Conservation (phyloP, 2,888 invertebrate species). For the Plutella xylostella region DNA sequence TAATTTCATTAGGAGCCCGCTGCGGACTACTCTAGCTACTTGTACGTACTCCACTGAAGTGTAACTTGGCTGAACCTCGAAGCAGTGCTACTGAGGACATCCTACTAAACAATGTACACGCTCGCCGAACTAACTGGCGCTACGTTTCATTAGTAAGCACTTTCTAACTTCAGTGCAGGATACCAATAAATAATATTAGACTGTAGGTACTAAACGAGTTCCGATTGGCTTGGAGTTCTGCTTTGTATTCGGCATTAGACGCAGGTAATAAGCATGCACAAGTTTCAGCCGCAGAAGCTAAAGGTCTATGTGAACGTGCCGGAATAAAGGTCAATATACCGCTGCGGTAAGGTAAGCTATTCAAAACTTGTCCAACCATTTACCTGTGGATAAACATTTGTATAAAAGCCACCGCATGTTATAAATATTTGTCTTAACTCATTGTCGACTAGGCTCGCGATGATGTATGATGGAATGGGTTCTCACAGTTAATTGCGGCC, state of each 20-base stretch:
- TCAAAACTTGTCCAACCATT: slow-evolving; percentile 1
- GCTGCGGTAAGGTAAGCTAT: background rate
- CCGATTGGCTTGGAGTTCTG: background rate
- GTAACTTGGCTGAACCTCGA: slow-evolving; percentile 1
- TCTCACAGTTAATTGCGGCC: slow-evolving; percentile 7
- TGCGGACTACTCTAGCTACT: slow-evolving; percentile 8
- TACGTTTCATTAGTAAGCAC: slow-evolving; percentile 1
- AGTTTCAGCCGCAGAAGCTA: background rate
- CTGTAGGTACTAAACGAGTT: too few species aligned
- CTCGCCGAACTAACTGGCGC: background rate
- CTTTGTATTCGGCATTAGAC: background rate
- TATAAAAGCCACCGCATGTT: background rate
- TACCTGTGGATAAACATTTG: background rate
- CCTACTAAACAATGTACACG: slow-evolving; percentile 1
- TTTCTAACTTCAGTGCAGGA: background rate
- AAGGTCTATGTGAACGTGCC: slow-evolving; percentile 5
- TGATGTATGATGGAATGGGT: background rate
- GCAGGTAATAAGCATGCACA: slow-evolving; percentile 5
- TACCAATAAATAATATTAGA: too few species aligned
- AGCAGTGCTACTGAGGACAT: background rate
- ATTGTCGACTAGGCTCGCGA: slow-evolving; percentile 4
- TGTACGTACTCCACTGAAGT: background rate
- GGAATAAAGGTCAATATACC: slow-evolving; percentile 5
- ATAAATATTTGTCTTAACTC: slow-evolving; percentile 1
- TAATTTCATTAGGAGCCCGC: slow-evolving; percentile 43